These are phyloP conservation scores for Eptatretus burgeri DNA, from an alignment of 2,113 vertebrate genomes.

Conservation along the genomic window DNA sequence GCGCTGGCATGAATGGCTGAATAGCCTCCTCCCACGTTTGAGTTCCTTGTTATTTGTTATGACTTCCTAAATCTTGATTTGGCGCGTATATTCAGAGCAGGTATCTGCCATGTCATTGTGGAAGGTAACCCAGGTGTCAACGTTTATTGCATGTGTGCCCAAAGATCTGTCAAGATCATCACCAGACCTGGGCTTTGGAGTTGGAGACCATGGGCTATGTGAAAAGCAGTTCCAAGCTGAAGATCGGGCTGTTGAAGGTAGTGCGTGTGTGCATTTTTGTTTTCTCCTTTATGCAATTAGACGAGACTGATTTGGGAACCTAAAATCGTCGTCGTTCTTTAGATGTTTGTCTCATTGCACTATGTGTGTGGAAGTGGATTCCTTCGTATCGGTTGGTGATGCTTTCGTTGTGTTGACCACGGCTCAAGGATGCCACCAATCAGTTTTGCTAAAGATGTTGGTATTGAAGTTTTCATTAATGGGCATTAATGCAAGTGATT, in stretches of 20 bases:
- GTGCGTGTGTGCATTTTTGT: neutral
- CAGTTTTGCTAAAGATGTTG: too few species aligned
- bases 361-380: neutral
- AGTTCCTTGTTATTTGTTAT: too few species aligned
- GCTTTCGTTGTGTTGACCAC: neutral
- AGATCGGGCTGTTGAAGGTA: constrained; percentile 80
- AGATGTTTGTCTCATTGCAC: constrained; percentile 8
- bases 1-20: too few species aligned
- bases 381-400: neutral
- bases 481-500: too few species aligned
- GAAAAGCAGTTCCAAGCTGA: constrained; percentile 73
- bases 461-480: too few species aligned
- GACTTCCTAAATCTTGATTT: too few species aligned
- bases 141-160: neutral
- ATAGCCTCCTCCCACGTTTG: too few species aligned
- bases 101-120: too few species aligned
- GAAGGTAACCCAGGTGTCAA: too few species aligned
- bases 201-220: constrained; percentile 87
- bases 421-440: neutral
- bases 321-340: constrained; percentile 9
- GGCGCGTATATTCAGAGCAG: too few species aligned
- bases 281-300: too few species aligned
- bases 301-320: too few species aligned
- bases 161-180: constrained; percentile 79
- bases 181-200: constrained; percentile 92